These are phyloP conservation scores for Scleropages formosus DNA, from an alignment of 2,797 vertebrate genomes.

Conservation along the genomic window DNA sequence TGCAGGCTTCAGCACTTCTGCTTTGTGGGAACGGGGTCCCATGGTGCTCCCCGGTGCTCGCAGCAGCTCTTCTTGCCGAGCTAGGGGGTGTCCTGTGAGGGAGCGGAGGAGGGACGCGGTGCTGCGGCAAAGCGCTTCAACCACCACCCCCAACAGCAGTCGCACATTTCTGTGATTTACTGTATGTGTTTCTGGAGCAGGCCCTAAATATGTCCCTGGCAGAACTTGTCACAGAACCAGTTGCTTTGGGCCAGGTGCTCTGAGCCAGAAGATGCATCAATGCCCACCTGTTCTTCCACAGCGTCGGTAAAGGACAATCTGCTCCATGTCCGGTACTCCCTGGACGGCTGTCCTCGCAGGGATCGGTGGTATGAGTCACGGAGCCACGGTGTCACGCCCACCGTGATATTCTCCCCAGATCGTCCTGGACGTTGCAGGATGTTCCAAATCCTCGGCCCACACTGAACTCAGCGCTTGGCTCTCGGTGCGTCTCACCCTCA, in stretches of 20 bases:
- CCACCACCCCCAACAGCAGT: conserved; percentile 73
- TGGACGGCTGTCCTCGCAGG: background rate
- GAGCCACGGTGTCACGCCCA: background rate
- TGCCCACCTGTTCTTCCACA: no score
- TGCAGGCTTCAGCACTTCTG: conserved; percentile 52
- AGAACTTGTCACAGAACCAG: background rate
- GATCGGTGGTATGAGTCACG: background rate
- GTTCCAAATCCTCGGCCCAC: background rate
- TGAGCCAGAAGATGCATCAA: background rate
- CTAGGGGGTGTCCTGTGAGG: conserved; percentile 66
- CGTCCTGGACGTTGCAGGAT: background rate
- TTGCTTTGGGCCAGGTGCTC: background rate
- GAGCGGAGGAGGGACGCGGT: conserved; percentile 60
- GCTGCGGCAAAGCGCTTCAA: conserved; percentile 65
- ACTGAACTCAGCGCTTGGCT: background rate
- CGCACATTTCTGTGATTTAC: conserved; percentile 45
- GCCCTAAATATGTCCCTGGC: no score
- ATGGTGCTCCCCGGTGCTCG: conserved; percentile 39
- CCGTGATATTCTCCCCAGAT: background rate
- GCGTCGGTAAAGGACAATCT: background rate
- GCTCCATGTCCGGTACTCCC: background rate
- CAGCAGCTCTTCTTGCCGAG: conserved; percentile 63
- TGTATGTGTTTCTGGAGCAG: no score
- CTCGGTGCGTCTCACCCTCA: background rate
- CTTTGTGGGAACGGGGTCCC: conserved; percentile 60